Conservation (phyloP, 2,888 invertebrate genomes). For the Amphipyra berbera region DNA sequence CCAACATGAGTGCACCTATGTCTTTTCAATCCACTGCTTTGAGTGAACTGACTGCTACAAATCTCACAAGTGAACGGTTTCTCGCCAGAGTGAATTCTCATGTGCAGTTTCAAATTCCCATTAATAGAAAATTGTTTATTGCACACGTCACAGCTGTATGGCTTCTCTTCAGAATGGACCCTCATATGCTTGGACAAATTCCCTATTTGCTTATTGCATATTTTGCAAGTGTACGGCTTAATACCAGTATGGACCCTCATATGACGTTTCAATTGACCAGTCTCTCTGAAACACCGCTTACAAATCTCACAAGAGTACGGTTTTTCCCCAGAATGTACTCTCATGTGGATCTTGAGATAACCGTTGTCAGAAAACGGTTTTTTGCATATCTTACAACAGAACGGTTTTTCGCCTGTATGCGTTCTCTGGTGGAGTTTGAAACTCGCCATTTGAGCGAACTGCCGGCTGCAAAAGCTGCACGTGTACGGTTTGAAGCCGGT, state of each 20-base stretch:
- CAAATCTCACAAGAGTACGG: slow-evolving; percentile 80
- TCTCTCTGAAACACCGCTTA: slow-evolving; percentile 79
- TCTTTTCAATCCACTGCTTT: slow-evolving; percentile 72
- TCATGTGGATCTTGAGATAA: slow-evolving; percentile 83
- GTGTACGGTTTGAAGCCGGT: slow-evolving; percentile 82
- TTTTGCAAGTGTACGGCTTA: slow-evolving; percentile 82
- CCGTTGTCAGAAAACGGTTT: slow-evolving; percentile 85
- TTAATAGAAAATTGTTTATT: slow-evolving; percentile 76
- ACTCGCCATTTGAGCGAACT: slow-evolving; percentile 84
- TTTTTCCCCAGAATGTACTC: slow-evolving; percentile 81
- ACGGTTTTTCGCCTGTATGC: slow-evolving; percentile 82
- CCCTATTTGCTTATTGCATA: slow-evolving; percentile 84
- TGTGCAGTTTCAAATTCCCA: slow-evolving; percentile 75
- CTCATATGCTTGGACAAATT: slow-evolving; percentile 83
- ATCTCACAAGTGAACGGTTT: slow-evolving; percentile 70
- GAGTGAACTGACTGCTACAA: slow-evolving; percentile 71
- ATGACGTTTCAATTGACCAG: slow-evolving; percentile 80
- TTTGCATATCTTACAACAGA: slow-evolving; percentile 77
- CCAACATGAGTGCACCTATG: slow-evolving; percentile 69
- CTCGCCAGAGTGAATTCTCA: slow-evolving; percentile 71
- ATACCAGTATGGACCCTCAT: slow-evolving; percentile 79
- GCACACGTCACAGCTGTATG: slow-evolving; percentile 72
- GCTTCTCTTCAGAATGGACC: slow-evolving; percentile 75
- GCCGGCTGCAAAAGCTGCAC: slow-evolving; percentile 77
- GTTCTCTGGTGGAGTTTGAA: slow-evolving; percentile 82